Evolutionary conservation across 2,113 vertebrate genomes (phyloP).

Genomic region (Percopsis transmontana): DNA sequence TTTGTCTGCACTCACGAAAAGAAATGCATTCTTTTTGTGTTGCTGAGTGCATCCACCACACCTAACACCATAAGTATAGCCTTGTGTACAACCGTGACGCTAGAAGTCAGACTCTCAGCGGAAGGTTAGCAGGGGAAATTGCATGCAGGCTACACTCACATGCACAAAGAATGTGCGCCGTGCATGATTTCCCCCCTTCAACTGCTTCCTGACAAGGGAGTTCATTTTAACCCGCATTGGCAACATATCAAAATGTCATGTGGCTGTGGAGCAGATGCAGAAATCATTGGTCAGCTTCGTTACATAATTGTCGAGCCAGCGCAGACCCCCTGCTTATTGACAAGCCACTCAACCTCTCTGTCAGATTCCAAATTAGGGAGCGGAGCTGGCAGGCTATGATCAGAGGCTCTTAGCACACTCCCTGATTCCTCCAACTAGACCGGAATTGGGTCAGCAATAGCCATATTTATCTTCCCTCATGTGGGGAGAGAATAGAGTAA

Average conservation of each 20-base stretch:
- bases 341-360: constrained; percentile 52
- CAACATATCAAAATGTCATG: constrained; percentile 54
- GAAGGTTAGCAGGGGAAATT: constrained; percentile 57
- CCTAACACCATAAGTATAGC: constrained; percentile 60
- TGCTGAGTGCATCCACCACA: constrained; percentile 42
- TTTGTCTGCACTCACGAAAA: constrained; percentile 19
- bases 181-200: constrained; percentile 50
- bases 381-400: constrained; percentile 62
- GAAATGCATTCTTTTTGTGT: constrained; percentile 22
- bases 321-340: constrained; percentile 50
- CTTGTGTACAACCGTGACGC: constrained; percentile 23
- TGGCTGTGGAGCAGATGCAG: constrained; percentile 47
- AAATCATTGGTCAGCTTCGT: constrained; percentile 64
- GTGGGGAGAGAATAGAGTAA: constrained; percentile 37
- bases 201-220: constrained; percentile 43
- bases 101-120: constrained; percentile 35
- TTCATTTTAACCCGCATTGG: constrained; percentile 54
- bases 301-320: constrained; percentile 67
- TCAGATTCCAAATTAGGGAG: constrained; percentile 65
- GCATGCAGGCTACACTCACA: constrained; percentile 61
- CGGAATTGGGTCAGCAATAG: constrained; percentile 23
- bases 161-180: constrained; percentile 43
- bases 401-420: constrained; percentile 45
- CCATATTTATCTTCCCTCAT: constrained; percentile 39
- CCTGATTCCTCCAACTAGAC: constrained; percentile 44